These are phyloP conservation scores for Drosophila pallidifrons DNA, from an alignment of 1,140 invertebrate genomes.

Conservation along the genomic window DNA sequence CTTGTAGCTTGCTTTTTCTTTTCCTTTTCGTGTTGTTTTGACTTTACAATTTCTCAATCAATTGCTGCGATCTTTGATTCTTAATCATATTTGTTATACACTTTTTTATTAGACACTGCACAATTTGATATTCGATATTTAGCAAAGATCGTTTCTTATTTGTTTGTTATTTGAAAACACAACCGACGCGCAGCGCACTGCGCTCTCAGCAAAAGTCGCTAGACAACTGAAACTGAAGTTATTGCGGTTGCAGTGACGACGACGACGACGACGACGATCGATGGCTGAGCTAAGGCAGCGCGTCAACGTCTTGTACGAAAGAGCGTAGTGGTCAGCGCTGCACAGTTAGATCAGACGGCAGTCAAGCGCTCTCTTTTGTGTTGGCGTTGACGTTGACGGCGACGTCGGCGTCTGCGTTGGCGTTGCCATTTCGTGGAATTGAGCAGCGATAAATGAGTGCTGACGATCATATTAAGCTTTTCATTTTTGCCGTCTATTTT, in stretches of 20 bases:
- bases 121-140: constrained; percentile 18
- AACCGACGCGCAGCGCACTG: constrained; percentile 40
- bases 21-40: constrained; percentile 3
- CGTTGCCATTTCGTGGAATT: constrained; percentile 34
- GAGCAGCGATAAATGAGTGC: constrained; percentile 29
- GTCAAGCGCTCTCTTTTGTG: constrained; percentile 26
- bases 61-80: constrained; percentile 2
- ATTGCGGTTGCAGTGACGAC: constrained; percentile 45
- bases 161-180: constrained; percentile 22
- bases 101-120: constrained; percentile 17
- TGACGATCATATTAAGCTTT: constrained; percentile 42
- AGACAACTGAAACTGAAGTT: constrained; percentile 66
- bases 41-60: constrained; percentile 20
- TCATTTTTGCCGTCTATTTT: constrained; percentile 11
- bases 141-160: constrained; percentile 46
- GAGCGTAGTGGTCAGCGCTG: constrained; percentile 65
- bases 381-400: constrained; percentile 12
- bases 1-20: constrained; percentile 33
- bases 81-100: neutral
- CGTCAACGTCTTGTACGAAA: constrained; percentile 37
- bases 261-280: neutral
- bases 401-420: constrained; percentile 1
- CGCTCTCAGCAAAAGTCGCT: constrained; percentile 64
- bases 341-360: constrained; percentile 53
- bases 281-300: constrained; percentile 9